A percentile compares a stretch with the other conserved stretches of the same genome.
Conservation (phyloP, 2,888 invertebrate species). For the Tachina fera region DNA sequence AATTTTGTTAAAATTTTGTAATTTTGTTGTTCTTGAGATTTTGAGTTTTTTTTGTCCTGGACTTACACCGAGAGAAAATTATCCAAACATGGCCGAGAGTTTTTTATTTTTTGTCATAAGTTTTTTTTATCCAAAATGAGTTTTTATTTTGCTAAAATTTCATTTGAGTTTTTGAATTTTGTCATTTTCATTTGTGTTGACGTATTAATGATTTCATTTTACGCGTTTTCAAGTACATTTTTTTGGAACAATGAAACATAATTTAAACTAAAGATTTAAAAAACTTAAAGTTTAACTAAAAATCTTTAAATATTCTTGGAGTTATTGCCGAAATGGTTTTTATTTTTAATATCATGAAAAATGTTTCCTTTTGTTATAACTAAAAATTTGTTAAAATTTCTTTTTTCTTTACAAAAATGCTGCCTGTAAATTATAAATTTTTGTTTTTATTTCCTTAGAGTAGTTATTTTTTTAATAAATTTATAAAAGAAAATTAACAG, state of each 20-base stretch:
- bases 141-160: constrained; percentile 48
- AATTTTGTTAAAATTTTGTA: constrained; percentile 77
- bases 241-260: constrained; percentile 58
- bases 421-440: constrained; percentile 82
- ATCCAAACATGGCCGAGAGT: constrained; percentile 83
- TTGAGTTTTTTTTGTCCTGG: constrained; percentile 79
- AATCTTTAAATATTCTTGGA: constrained; percentile 61
- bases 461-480: constrained; percentile 71
- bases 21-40: constrained; percentile 77
- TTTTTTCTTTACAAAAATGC: constrained; percentile 76
- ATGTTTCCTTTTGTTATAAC: constrained; percentile 59
- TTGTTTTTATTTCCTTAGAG: constrained; percentile 71
- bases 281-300: constrained; percentile 44
- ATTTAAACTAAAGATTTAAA: constrained; percentile 44
- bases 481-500: constrained; percentile 49
- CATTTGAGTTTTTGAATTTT: constrained; percentile 74
- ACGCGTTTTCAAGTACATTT: constrained; percentile 69
- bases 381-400: constrained; percentile 28
- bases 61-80: constrained; percentile 82
- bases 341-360: constrained; percentile 66
- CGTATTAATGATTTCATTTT: constrained; percentile 64
- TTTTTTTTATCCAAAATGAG: constrained; percentile 49
- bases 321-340: constrained; percentile 70
- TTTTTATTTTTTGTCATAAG: constrained; percentile 73
- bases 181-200: constrained; percentile 67